Evolutionary conservation across 2,888 invertebrate genomes (phyloP).

Genomic region (Ferdinandea cuprea): DNA sequence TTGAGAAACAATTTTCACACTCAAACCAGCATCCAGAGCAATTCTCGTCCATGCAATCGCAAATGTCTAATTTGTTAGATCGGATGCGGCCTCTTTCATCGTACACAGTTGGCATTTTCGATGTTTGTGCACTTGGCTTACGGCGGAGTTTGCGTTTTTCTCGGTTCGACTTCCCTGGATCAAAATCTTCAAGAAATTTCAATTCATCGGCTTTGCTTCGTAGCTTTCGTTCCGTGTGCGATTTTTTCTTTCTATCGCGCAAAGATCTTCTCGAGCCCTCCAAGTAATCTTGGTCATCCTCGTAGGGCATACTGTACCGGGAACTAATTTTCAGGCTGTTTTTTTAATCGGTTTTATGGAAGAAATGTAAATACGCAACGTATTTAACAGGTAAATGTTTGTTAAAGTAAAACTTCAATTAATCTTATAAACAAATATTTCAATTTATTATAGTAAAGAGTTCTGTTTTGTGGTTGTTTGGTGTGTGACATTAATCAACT

Average conservation of each 20-base stretch:
- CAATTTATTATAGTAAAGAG: too few relatives aligned
- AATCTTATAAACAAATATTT: too few relatives aligned
- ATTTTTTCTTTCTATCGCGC: constrained; percentile 77
- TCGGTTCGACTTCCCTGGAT: constrained; percentile 84
- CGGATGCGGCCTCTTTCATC: constrained; percentile 88
- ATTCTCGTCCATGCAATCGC: constrained; percentile 91
- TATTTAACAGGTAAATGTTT: too few relatives aligned
- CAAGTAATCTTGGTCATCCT: constrained; percentile 72
- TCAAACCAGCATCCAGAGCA: constrained; percentile 94
- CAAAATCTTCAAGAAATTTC: constrained; percentile 71
- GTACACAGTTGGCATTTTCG: constrained; percentile 82
- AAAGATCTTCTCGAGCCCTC: constrained; percentile 76
- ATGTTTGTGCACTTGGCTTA: constrained; percentile 76
- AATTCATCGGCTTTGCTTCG: constrained; percentile 76
- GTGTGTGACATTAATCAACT: too few relatives aligned
- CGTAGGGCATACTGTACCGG: constrained; percentile 72
- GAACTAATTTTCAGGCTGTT: constrained; percentile 48
- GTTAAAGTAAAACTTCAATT: too few relatives aligned
- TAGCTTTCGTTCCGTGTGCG: constrained; percentile 75
- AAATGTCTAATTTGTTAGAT: constrained; percentile 88
- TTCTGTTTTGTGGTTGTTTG: too few relatives aligned
- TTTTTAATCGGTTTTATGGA: too few relatives aligned
- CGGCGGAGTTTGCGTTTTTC: constrained; percentile 91
- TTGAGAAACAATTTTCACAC: constrained; percentile 88
- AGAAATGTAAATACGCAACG: too few relatives aligned